These are phyloP conservation scores for Drosophila persimilis DNA, from an alignment of 1,140 invertebrate species.

Conservation along the genomic window DNA sequence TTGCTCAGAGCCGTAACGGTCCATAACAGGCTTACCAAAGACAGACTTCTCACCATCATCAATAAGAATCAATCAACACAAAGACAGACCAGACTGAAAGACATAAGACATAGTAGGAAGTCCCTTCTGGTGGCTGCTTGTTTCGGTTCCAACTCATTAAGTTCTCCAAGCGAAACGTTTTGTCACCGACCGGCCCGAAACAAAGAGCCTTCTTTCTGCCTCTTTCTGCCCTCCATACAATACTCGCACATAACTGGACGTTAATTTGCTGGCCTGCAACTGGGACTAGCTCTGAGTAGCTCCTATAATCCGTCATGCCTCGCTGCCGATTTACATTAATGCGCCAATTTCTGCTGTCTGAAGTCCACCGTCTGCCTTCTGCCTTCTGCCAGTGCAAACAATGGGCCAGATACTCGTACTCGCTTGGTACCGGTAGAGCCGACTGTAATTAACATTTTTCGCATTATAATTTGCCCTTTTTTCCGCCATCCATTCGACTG, in stretches of 20 bases:
- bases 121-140: not conserved
- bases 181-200: constrained; percentile 49
- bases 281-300: constrained; percentile 38
- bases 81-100: constrained; percentile 10
- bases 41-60: constrained; percentile 27
- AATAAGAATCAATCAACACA: constrained; percentile 51
- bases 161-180: constrained; percentile 58
- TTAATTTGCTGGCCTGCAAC: constrained; percentile 58
- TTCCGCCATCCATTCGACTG: constrained; percentile 52
- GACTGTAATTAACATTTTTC: constrained; percentile 76
- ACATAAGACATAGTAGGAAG: not conserved
- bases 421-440: constrained; percentile 36
- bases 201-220: constrained; percentile 44
- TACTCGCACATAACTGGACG: constrained; percentile 57
- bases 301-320: constrained; percentile 76
- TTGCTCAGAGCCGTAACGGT: constrained; percentile 35
- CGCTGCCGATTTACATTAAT: constrained; percentile 70
- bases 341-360: constrained; percentile 53
- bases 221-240: constrained; percentile 8
- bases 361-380: not conserved
- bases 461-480: constrained; percentile 75
- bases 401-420: constrained; percentile 41
- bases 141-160: constrained; percentile 67
- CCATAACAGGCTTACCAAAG: constrained; percentile 46
- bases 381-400: constrained; percentile 28